Conservation (phyloP, 2,888 invertebrate species). For the Nebria salina region DNA sequence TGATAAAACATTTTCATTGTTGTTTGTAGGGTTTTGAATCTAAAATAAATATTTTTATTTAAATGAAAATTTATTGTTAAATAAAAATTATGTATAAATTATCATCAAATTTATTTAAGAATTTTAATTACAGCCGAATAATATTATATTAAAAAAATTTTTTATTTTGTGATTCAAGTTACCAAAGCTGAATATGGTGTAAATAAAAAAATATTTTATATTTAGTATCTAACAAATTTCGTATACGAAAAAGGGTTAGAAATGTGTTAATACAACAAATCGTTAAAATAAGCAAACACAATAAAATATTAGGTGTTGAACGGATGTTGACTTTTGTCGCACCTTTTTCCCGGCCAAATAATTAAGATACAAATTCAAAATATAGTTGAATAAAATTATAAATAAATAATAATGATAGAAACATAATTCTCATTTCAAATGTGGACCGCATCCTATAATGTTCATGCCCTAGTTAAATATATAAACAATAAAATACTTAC, state of each 20-base stretch:
- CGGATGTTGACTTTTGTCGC: slow-evolving; percentile 37
- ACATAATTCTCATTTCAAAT: not conserved
- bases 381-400: slow-evolving; percentile 12
- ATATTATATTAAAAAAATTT: not conserved
- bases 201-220: too few relatives aligned
- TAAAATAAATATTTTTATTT: slow-evolving; percentile 23
- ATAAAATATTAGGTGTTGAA: slow-evolving; percentile 36
- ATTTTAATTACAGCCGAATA: not conserved
- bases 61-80: not conserved
- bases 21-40: slow-evolving; percentile 17
- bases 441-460: too few relatives aligned
- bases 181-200: not conserved
- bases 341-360: slow-evolving; percentile 40
- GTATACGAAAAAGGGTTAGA: slow-evolving; percentile 29
- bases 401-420: not conserved
- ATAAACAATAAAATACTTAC: not conserved
- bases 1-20: slow-evolving; percentile 25
- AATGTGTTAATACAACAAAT: slow-evolving; percentile 28
- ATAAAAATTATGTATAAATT: not conserved
- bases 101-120: not conserved
- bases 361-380: not conserved
- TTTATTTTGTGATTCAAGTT: not conserved
- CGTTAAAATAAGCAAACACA: slow-evolving; percentile 19
- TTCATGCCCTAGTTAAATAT: not conserved
- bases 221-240: too few relatives aligned